Base-by-base conservation (phyloP, 2,888 invertebrate species). In the Morpho achilles region DNA sequence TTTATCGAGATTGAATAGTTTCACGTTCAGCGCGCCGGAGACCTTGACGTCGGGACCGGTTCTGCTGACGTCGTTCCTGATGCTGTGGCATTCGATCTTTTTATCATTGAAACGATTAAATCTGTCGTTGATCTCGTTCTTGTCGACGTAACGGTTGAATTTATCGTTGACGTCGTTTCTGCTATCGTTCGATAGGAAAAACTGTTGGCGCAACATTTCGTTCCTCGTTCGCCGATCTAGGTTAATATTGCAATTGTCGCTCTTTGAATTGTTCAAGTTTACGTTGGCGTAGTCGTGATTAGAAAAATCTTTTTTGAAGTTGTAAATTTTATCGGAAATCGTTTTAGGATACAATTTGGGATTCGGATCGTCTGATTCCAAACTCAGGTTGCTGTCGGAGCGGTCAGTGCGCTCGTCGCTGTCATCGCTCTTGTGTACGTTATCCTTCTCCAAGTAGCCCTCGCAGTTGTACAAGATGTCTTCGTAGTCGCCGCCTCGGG, bases 51-150 rank as follows among this genome's bases (percentile, higher is more conserved):
- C 76, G 0, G 82, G 79, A 0, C 87, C 90, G 1, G 79, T 71
- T 66, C 87, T 84, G 0, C 80, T 81, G 5, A 89, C 79, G 59
- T 91, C 89, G 50, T 86, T 89, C 6, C 74, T 72, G 7, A 91
- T 90, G 49, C 84, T 89, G 63, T 85, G 85, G 50, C 89, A 91
- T 64, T 90, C 91, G 46, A 89, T 89, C 60, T 84, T 87, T 63
- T 85, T 87, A 49, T 80, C 79, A 16, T 74, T 73, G 8, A 67
- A 75, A 49, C 75, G 76, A 67, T 87, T 87, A 47, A 82, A 80
- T 57, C 74, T 72, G 58, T 85, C 83, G 56, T 87, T 87, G 0
- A 87, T 73, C 8, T 78, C 74, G 53, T 88, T 85, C 65, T 89
- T 83, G 65, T 84, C 79, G 46, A 77, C 72, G 32, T 65, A 46